Conservation (phyloP, 2,888 invertebrate species). For the Hypolimnas misippus region DNA sequence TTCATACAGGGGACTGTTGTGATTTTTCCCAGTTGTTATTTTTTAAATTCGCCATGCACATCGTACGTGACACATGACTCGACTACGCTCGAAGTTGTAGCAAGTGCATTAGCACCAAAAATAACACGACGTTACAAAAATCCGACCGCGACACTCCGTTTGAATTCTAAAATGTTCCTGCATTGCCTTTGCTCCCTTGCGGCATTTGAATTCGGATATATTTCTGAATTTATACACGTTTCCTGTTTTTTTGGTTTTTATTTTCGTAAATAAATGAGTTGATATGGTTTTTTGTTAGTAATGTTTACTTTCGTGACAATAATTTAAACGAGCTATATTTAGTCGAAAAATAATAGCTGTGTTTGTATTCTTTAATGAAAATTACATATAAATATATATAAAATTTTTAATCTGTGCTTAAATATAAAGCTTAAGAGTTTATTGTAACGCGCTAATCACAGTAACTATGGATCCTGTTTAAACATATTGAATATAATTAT, state of each 20-base stretch:
- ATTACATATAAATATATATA: too few species aligned
- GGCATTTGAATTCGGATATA: conserved; percentile 29
- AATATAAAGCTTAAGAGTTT: too few species aligned
- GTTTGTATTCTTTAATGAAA: too few species aligned
- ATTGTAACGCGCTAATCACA: too few species aligned
- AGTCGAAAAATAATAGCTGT: too few species aligned
- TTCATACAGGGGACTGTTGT: neutral
- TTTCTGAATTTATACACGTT: neutral
- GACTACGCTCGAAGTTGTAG: neutral
- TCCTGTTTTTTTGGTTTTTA: conserved; percentile 5
- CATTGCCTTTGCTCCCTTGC: conserved; percentile 22
- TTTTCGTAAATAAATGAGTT: conserved; percentile 5
- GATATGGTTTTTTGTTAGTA: neutral
- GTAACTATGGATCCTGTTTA: too few species aligned
- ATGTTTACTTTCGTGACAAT: neutral
- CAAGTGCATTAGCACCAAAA: conserved; percentile 34
- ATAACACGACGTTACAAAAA: conserved; percentile 39
- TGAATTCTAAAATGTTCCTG: conserved; percentile 31
- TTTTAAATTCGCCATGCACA: conserved; percentile 3
- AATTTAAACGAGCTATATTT: too few species aligned
- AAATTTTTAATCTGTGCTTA: too few species aligned
- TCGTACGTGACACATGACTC: conserved; percentile 11
- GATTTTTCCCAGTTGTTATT: conserved; percentile 7
- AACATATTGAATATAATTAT: too few species aligned
- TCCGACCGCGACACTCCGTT: conserved; percentile 32